Base-by-base conservation (phyloP, 1,140 invertebrate genomes). In the Brachionus manjavacas region DNA sequence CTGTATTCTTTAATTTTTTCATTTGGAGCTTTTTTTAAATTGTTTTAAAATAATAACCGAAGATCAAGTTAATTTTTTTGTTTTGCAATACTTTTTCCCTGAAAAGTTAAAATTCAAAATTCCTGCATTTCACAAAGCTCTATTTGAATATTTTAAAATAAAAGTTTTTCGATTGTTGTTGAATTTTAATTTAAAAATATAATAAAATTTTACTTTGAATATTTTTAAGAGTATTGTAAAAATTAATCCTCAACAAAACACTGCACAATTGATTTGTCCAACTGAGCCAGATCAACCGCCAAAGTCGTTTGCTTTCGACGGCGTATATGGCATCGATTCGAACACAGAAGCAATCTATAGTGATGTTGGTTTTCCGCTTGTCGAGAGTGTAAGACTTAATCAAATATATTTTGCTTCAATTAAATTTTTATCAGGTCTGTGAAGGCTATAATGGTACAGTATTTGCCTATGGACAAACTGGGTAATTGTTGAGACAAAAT, bases 231-330 rank as follows among this genome's bases (percentile, higher is more conserved):
- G 91, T 87, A 92, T 94, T 39, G 91, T 96, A 16, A 91, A 91
- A 76, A 94, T 95, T 90, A 93, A 94, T 84, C 88, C 12, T 87
- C 88, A 12, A 87, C 89, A 83, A 92, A 90, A 35, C 90, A 91
- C 74, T 92, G 92, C 87, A 89, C 89, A 39, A 90, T 93, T 16
- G 88, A 55, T 89, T 41, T 92, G 93, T 86, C 92, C 92, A 9
- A 86, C 86, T 68, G 92, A 93, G 86, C 85, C 87, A 4, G 91
- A 91, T 41, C 91, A 91, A 2, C 91, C 92, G 4, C 91, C 92
- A 0, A 94, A 94, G 89, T 90, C 87, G 31, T 95, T 95, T 88
- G 93, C 92, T 2, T 93, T 95, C 87, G 94, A 95, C 88, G 93
- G 92, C 16, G 90, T 92, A 41, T 93, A 93, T 87, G 90, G 87